phyloP scores from a whole-genome alignment of 2,888 invertebrate species.

The Clitarchus hookeri region DNA sequence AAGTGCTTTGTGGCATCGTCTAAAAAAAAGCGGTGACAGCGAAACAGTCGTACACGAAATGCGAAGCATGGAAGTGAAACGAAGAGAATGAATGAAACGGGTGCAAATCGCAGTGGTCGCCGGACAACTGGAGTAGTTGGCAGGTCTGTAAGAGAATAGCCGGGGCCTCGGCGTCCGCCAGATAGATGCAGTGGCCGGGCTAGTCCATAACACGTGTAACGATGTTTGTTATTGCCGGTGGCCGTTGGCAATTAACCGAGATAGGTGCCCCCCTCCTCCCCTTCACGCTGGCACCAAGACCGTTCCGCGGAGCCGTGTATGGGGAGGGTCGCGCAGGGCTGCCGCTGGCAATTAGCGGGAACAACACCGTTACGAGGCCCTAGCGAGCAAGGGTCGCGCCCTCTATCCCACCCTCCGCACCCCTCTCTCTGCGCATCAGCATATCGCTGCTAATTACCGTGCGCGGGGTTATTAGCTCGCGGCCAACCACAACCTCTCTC shows the following conservation, averaged over 20 bases:
- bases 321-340: background rate
- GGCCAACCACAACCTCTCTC: background rate
- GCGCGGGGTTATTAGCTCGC: conserved; percentile 14
- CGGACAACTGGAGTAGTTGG: no score
- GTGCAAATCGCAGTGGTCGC: no score
- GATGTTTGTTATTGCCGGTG: background rate
- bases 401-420: background rate
- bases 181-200: conserved; percentile 9
- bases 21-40: no score
- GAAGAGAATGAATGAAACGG: no score
- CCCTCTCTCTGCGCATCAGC: background rate
- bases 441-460: conserved; percentile 14
- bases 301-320: no score
- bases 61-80: no score
- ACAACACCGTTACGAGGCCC: conserved; percentile 2
- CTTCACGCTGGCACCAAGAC: no score
- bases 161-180: background rate
- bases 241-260: conserved; percentile 6
- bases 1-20: no score
- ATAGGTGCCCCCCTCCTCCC: background rate
- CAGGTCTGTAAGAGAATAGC: no score
- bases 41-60: no score
- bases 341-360: conserved; percentile 2
- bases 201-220: conserved; percentile 14
- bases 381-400: background rate